Conservation (phyloP, 2,888 invertebrate genomes). For the Phengaris alcon region DNA sequence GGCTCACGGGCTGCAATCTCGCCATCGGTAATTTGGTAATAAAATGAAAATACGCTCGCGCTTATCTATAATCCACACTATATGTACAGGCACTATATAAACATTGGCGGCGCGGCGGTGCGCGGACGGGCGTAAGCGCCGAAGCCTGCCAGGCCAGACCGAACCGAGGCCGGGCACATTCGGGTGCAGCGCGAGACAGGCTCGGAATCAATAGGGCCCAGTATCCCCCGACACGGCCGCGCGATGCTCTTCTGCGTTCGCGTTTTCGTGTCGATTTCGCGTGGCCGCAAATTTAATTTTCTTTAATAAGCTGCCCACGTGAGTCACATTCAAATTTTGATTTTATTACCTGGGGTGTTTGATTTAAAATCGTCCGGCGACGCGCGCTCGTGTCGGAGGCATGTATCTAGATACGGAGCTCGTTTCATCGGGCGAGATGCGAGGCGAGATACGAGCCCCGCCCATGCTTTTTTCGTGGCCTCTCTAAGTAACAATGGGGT, state of each 20-base stretch:
- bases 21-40: conserved; percentile 80
- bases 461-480: conserved; percentile 78
- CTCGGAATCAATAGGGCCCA: conserved; percentile 52
- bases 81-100: conserved; percentile 72
- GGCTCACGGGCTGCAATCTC: conserved; percentile 59
- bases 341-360: conserved; percentile 43
- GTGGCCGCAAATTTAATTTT: conserved; percentile 76
- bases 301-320: conserved; percentile 68
- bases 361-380: conserved; percentile 42
- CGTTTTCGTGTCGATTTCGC: conserved; percentile 69
- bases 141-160: conserved; percentile 46
- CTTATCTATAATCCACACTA: conserved; percentile 75
- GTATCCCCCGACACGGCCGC: conserved; percentile 46
- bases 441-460: conserved; percentile 66
- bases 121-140: conserved; percentile 47
- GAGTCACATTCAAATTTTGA: conserved; percentile 40
- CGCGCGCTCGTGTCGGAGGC: conserved; percentile 58
- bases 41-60: conserved; percentile 77
- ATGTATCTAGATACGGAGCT: conserved; percentile 71
- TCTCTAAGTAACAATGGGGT: conserved; percentile 75
- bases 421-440: conserved; percentile 73
- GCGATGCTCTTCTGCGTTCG: conserved; percentile 53
- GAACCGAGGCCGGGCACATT: conserved; percentile 32
- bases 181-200: conserved; percentile 38
- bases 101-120: conserved; percentile 50